Evolutionary conservation across 2,113 vertebrate species (phyloP).

Genomic region (Atrichornis clamosus): DNA sequence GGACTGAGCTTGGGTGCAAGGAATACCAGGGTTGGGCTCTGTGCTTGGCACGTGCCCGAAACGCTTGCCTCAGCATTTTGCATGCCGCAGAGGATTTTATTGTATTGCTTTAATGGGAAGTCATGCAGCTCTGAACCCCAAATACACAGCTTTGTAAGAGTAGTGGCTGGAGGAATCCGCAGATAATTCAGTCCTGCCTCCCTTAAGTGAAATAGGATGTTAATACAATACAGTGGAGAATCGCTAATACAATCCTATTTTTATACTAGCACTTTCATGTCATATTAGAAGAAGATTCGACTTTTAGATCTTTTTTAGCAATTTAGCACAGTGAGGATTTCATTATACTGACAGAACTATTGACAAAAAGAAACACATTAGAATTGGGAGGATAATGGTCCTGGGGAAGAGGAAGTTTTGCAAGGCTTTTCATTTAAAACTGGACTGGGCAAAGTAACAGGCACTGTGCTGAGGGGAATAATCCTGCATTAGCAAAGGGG

Average conservation of each 20-base stretch:
- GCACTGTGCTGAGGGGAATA: constrained; percentile 43
- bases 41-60: not conserved
- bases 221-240: constrained; percentile 67
- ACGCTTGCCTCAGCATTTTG: constrained; percentile 27
- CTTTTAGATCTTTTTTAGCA: constrained; percentile 71
- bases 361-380: constrained; percentile 62
- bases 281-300: constrained; percentile 68
- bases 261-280: constrained; percentile 54
- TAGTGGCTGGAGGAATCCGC: constrained; percentile 49
- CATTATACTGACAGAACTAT: constrained; percentile 72
- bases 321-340: constrained; percentile 71
- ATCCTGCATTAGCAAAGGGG: constrained; percentile 53
- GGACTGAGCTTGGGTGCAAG: not conserved
- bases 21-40: fast-evolving
- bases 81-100: constrained; percentile 15
- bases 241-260: constrained; percentile 66
- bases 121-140: constrained; percentile 46
- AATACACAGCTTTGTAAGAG: constrained; percentile 47
- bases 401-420: constrained; percentile 59
- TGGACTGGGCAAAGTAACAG: constrained; percentile 51
- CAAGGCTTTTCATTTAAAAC: constrained; percentile 66
- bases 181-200: constrained; percentile 64
- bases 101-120: constrained; percentile 31
- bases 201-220: constrained; percentile 57
- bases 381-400: constrained; percentile 61